Percentiles rank a stretch among this genome's conserved stretches.
Evolutionary conservation across 2,797 vertebrate genomes (phyloP).

Genomic region (Otolemur crassicaudatus): DNA sequence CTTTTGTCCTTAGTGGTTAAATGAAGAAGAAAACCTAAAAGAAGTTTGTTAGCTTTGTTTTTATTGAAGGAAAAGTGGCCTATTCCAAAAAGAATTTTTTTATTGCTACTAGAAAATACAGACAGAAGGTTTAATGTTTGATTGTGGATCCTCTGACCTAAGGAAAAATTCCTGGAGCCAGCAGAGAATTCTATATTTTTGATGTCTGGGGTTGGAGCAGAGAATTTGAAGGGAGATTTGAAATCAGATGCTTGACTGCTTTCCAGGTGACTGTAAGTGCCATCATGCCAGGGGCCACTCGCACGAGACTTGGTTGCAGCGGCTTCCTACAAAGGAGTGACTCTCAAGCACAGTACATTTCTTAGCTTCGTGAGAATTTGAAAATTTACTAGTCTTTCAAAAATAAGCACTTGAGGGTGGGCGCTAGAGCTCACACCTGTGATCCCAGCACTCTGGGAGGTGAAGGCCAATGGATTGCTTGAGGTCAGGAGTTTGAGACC

Average conservation of each 20-base stretch:
- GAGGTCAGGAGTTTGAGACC: no score
- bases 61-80: slow-evolving; percentile 29
- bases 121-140: not conserved
- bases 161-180: not conserved
- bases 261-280: not conserved
- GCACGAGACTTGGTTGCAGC: not conserved
- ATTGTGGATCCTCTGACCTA: not conserved
- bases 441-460: no score
- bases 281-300: not conserved
- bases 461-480: no score
- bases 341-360: not conserved
- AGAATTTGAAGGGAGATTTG: slow-evolving; percentile 35
- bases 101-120: slow-evolving; percentile 46
- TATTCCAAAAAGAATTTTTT: not conserved
- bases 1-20: slow-evolving; percentile 6
- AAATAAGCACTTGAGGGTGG: not conserved
- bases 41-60: not conserved
- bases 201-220: not conserved
- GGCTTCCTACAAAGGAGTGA: not conserved
- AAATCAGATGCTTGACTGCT: not conserved
- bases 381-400: not conserved
- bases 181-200: slow-evolving; percentile 47
- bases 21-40: slow-evolving; percentile 28
- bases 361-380: not conserved
- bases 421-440: no score